These are phyloP conservation scores for Oreotrochilus melanogaster DNA, from an alignment of 2,113 vertebrate genomes.

Conservation along the genomic window DNA sequence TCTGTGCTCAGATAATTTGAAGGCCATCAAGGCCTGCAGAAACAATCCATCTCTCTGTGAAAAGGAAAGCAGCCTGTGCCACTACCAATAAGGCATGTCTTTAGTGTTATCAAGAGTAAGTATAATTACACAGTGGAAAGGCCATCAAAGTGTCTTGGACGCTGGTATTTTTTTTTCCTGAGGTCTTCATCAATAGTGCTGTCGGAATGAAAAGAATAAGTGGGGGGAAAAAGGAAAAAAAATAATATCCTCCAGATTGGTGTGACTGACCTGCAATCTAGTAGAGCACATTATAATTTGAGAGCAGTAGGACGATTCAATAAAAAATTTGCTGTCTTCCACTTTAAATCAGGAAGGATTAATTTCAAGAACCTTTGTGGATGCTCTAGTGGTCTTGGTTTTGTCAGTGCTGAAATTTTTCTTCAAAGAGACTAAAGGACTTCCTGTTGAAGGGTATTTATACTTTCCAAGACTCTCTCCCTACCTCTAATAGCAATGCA, in stretches of 20 bases:
- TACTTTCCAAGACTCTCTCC: neutral
- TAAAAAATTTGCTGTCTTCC: conserved; percentile 65
- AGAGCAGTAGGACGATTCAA: conserved; percentile 66
- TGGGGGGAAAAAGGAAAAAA: neutral
- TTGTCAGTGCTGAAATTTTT: conserved; percentile 39
- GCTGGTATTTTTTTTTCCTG: conserved; percentile 71
- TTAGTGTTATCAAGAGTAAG: conserved; percentile 76
- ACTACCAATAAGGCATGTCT: conserved; percentile 74
- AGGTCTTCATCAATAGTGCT: conserved; percentile 79
- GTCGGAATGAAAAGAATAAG: conserved; percentile 65
- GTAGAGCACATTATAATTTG: conserved; percentile 66
- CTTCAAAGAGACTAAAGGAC: neutral
- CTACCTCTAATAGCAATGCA: neutral
- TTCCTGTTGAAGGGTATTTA: conserved; percentile 2
- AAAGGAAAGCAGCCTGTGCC: conserved; percentile 74
- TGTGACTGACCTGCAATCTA: conserved; percentile 72
- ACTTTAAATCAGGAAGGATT: conserved; percentile 72
- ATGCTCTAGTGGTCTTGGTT: conserved; percentile 1
- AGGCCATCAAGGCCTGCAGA: conserved; percentile 79
- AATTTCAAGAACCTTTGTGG: conserved; percentile 61
- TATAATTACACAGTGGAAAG: conserved; percentile 78
- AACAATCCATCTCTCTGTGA: conserved; percentile 78
- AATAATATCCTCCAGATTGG: conserved; percentile 54
- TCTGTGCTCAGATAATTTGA: conserved; percentile 80
- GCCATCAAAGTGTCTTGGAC: conserved; percentile 73